phyloP scores from a whole-genome alignment of 1,140 invertebrate species.

The Antheraea mylitta region DNA sequence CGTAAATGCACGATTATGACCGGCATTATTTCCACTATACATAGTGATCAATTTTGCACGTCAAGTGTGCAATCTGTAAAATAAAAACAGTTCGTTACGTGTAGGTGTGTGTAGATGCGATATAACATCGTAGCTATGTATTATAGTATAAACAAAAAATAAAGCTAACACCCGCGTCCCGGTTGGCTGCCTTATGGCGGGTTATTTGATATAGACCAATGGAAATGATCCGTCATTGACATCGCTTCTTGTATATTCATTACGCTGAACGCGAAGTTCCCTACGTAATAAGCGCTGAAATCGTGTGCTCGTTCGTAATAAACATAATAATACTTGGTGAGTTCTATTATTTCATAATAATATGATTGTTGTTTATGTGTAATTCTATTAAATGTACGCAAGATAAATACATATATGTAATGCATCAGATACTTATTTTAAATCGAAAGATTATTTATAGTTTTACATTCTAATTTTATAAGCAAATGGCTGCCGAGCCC shows the following conservation, averaged over 20 bases:
- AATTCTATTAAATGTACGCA: background rate
- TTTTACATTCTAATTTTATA: conserved; percentile 72
- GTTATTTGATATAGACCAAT: conserved; percentile 66
- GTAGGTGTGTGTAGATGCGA: conserved; percentile 50
- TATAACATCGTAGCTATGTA: conserved; percentile 58
- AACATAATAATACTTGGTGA: conserved; percentile 64
- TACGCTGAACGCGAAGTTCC: conserved; percentile 64
- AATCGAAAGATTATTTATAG: conserved; percentile 54
- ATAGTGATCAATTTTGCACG: conserved; percentile 35
- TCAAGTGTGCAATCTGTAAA: conserved; percentile 16
- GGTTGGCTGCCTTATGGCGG: conserved; percentile 61
- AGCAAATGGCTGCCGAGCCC: conserved; percentile 78
- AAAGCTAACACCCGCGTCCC: conserved; percentile 51
- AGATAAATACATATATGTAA: conserved; percentile 9
- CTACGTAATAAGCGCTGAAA: conserved; percentile 78
- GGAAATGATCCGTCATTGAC: conserved; percentile 46
- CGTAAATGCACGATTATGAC: conserved; percentile 15
- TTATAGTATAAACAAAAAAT: conserved; percentile 73
- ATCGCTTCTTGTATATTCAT: conserved; percentile 58
- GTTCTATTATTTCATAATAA: conserved; percentile 48
- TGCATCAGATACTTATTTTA: conserved; percentile 22
- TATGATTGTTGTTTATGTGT: conserved; percentile 1
- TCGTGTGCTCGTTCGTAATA: conserved; percentile 69
- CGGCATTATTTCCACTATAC: background rate
- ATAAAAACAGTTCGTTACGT: conserved; percentile 34